Evolutionary conservation across 1,140 invertebrate species (phyloP).

Genomic region (Laupala kohalensis): DNA sequence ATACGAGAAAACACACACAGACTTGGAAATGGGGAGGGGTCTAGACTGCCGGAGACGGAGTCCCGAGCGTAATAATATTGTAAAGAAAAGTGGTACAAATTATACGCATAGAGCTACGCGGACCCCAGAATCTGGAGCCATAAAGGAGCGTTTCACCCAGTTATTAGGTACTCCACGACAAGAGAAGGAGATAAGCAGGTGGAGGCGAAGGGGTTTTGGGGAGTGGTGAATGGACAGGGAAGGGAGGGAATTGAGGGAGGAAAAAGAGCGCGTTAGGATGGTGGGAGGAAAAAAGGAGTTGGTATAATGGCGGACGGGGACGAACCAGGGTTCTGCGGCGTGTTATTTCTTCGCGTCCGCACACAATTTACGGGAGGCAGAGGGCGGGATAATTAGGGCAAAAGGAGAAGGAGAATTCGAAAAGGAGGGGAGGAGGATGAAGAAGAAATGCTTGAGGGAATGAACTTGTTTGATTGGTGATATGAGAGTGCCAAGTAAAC

Average conservation of each 20-base stretch:
- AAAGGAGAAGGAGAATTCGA: background rate
- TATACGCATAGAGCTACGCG: background rate
- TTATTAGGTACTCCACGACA: background rate
- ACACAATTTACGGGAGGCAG: background rate
- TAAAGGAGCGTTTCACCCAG: background rate
- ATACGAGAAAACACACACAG: background rate
- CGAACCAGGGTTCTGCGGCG: background rate
- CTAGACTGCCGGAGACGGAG: background rate
- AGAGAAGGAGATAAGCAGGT: background rate
- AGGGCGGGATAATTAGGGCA: background rate
- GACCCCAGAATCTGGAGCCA: background rate
- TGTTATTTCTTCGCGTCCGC: background rate
- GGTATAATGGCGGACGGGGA: background rate
- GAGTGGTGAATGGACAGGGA: background rate
- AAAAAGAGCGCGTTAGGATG: background rate
- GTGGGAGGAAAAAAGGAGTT: background rate
- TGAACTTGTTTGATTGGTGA: too few relatives aligned
- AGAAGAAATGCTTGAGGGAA: too few relatives aligned
- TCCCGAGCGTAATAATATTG: background rate
- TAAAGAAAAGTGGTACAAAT: background rate
- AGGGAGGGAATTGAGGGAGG: background rate
- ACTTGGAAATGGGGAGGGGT: background rate
- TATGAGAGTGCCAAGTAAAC: too few relatives aligned
- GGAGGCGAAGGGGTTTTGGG: background rate
- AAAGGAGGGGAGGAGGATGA: too few relatives aligned